A percentile compares a stretch with the other conserved stretches of the same genome.
phyloP scores from a whole-genome alignment of 2,888 invertebrate species.

The Strigamia transsilvanica region DNA sequence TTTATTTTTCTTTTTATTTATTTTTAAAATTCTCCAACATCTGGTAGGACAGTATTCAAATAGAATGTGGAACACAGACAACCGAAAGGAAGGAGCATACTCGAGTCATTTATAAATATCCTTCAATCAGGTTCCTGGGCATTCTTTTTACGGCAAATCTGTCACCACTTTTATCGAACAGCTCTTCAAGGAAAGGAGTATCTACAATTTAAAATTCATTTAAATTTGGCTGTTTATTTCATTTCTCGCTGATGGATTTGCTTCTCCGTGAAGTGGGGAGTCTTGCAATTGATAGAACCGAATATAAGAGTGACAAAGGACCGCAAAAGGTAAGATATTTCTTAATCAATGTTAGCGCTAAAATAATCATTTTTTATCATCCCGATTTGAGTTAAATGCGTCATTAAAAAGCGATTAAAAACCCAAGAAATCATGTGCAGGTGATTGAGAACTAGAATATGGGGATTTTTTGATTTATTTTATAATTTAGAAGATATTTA shows the following conservation, averaged over 20 bases:
- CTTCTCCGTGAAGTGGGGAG: background rate
- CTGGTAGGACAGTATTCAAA: constrained; percentile 16
- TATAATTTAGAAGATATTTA: no score
- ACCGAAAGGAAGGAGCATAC: background rate
- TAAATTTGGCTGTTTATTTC: background rate
- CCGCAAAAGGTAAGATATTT: background rate
- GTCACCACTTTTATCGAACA: background rate
- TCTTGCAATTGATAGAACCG: constrained; percentile 4
- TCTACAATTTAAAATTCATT: background rate
- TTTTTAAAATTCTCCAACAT: constrained; percentile 5
- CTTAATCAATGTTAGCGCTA: background rate
- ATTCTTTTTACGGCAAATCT: background rate
- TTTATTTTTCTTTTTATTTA: background rate
- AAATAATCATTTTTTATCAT: background rate
- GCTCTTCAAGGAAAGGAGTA: background rate
- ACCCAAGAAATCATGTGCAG: no score
- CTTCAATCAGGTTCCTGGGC: constrained; percentile 25
- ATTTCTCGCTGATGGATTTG: background rate
- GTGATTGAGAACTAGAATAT: no score
- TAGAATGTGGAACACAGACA: constrained; percentile 28
- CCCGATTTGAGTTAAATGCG: no score
- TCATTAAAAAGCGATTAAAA: no score
- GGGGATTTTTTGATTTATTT: no score
- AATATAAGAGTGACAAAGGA: background rate
- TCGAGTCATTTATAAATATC: constrained; percentile 27